phyloP scores from a whole-genome alignment of 2,888 invertebrate species.

The Branchellion lobata region DNA sequence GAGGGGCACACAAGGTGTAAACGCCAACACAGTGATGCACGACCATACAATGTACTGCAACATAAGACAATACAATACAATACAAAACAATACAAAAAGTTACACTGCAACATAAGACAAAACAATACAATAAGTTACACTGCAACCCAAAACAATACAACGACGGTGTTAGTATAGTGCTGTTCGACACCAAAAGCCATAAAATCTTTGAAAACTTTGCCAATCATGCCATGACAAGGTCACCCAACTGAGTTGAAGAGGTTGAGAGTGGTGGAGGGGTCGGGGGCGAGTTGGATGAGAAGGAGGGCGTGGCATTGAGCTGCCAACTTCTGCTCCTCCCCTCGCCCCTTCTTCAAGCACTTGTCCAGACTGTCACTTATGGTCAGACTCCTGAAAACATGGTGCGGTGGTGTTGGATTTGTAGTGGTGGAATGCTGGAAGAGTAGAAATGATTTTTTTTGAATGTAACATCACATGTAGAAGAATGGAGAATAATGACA shows the following conservation, averaged over 20 bases:
- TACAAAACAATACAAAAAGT: no score
- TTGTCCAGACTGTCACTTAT: slow-evolving; percentile 79
- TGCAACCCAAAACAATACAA: no score
- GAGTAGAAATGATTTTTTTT: background rate
- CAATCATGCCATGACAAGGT: no score
- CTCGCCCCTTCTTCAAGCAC: slow-evolving; percentile 79
- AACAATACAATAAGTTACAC: no score
- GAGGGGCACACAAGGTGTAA: background rate
- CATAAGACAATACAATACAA: no score
- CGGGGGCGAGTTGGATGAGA: slow-evolving; percentile 74
- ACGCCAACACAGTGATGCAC: no score
- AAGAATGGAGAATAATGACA: background rate
- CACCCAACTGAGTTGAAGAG: background rate
- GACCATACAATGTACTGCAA: no score
- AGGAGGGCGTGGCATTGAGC: slow-evolving; percentile 78
- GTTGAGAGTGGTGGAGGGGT: background rate
- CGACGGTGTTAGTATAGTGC: no score
- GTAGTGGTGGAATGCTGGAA: slow-evolving; percentile 2
- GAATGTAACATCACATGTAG: background rate
- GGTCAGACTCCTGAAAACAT: slow-evolving; percentile 60
- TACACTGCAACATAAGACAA: no score
- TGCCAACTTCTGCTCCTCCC: slow-evolving; percentile 78
- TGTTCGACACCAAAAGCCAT: no score
- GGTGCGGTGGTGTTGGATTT: background rate
- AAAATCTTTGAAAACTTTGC: no score